Evolutionary conservation across 35 echinoderm and acorn worm species (phyloP).

Genomic region (Apostichopus californicus): DNA sequence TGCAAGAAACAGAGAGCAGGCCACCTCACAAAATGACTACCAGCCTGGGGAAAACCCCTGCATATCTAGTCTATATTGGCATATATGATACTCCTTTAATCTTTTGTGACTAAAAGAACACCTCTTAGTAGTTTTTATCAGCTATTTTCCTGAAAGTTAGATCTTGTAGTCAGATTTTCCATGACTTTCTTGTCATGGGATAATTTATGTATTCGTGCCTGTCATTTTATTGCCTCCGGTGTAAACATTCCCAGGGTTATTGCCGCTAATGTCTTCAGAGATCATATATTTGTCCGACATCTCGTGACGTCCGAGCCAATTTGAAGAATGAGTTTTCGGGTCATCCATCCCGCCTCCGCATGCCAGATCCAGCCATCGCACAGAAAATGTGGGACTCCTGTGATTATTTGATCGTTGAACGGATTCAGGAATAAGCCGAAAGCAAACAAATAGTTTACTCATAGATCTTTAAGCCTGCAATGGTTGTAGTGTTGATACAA

Average conservation of each 20-base stretch:
- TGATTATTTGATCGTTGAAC: too few species aligned
- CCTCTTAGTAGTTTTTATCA: neutral
- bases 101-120: neutral
- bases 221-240: conserved; percentile 37
- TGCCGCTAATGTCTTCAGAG: conserved; percentile 27
- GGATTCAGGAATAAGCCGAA: too few species aligned
- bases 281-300: neutral
- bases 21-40: too few species aligned
- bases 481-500: too few species aligned
- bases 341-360: neutral
- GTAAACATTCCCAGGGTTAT: conserved; percentile 44
- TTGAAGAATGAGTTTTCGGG: conserved; percentile 22
- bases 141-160: neutral
- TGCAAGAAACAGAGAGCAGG: too few species aligned
- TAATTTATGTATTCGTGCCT: conserved; percentile 5
- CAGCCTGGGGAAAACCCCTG: too few species aligned
- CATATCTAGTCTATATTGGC: too few species aligned
- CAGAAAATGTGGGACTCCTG: too few species aligned
- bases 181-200: neutral
- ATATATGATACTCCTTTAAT: too few species aligned
- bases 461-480: too few species aligned
- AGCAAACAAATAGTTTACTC: too few species aligned
- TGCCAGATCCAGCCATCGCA: too few species aligned
- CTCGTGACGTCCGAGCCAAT: neutral
- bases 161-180: neutral